These are phyloP conservation scores for Dendrolimus kikuchii DNA, from an alignment of 1,140 invertebrate species.

Conservation along the genomic window DNA sequence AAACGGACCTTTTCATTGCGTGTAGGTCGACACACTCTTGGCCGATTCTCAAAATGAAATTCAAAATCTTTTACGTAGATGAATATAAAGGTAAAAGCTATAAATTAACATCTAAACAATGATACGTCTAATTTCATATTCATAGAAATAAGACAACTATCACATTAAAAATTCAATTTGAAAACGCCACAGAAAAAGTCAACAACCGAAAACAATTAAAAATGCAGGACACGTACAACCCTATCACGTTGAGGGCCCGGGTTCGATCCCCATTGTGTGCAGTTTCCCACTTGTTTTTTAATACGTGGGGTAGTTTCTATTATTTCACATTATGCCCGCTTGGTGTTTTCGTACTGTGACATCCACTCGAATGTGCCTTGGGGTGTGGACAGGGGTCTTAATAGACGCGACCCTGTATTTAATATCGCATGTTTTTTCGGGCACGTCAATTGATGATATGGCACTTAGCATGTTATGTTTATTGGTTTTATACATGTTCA, in stretches of 20 bases:
- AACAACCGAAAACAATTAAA: constrained; percentile 22
- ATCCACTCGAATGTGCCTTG: constrained; percentile 38
- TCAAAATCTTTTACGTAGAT: too few relatives aligned
- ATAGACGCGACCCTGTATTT: neutral
- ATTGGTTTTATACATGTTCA: too few relatives aligned
- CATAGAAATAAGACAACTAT: too few relatives aligned
- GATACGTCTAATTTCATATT: too few relatives aligned
- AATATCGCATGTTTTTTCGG: constrained; percentile 4
- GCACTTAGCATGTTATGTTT: neutral
- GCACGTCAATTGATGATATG: constrained; percentile 23
- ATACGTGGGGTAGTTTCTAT: constrained; percentile 63
- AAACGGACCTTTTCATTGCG: too few relatives aligned
- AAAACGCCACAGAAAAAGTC: constrained; percentile 13
- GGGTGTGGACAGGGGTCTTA: constrained; percentile 20
- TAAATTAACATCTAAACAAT: too few relatives aligned
- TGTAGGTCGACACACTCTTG: too few relatives aligned
- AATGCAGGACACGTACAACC: constrained; percentile 57
- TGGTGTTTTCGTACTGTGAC: constrained; percentile 55
- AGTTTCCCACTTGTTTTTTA: constrained; percentile 62
- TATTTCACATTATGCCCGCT: constrained; percentile 46
- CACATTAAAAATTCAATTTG: neutral
- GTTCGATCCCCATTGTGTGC: constrained; percentile 57
- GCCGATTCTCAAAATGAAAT: too few relatives aligned
- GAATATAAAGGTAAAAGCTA: too few relatives aligned
- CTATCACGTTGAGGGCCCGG: constrained; percentile 46